phyloP scores from a whole-genome alignment of 2,113 vertebrate genomes.

The Laticauda laticaudata region DNA sequence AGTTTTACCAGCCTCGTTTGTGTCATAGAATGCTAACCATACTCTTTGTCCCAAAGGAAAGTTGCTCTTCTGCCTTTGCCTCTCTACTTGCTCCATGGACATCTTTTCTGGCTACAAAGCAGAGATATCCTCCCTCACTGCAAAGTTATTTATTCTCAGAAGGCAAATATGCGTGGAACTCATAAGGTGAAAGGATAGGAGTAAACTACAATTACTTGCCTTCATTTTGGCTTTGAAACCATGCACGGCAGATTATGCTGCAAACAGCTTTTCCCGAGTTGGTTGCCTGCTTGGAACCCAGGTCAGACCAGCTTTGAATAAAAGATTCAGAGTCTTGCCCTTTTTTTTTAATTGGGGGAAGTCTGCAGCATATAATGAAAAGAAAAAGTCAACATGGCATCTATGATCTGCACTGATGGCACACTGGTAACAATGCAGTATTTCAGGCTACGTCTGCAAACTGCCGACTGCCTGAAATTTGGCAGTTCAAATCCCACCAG shows the following conservation, averaged over 20 bases:
- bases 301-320: slow-evolving; percentile 21
- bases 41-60: neutral
- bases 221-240: slow-evolving; percentile 11
- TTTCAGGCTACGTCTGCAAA: too few species aligned
- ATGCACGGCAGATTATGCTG: neutral
- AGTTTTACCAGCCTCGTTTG: neutral
- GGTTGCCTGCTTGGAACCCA: neutral
- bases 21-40: too few species aligned
- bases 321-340: neutral
- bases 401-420: neutral
- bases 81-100: slow-evolving; percentile 23
- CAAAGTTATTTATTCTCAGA: slow-evolving; percentile 49
- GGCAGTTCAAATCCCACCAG: too few species aligned
- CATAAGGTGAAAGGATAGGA: slow-evolving; percentile 39
- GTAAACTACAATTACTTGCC: slow-evolving; percentile 10
- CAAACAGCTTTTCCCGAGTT: neutral
- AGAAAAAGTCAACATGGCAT: neutral
- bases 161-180: slow-evolving; percentile 21
- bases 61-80: neutral
- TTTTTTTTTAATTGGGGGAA: neutral
- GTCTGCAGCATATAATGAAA: neutral
- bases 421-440: too few species aligned
- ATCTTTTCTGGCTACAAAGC: slow-evolving; percentile 34
- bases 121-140: slow-evolving; percentile 44
- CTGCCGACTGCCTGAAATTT: too few species aligned